Evolutionary conservation across 2,113 vertebrate species (phyloP), one percentile per base, ranked within the genome.

Genomic region (Jacana jacana): DNA sequence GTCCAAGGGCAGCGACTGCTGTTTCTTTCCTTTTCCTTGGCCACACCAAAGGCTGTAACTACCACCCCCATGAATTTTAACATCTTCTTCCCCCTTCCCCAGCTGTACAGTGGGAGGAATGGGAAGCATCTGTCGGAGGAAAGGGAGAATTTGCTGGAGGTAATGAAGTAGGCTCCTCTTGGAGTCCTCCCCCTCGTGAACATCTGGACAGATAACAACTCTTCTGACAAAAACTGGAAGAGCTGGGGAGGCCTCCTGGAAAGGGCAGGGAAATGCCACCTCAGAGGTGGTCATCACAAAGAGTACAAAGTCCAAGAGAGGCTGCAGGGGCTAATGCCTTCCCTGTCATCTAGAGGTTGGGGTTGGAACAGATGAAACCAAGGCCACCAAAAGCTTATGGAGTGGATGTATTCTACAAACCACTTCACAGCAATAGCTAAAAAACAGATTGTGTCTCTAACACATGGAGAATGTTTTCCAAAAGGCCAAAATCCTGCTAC

Each of bases 151-250:
- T 91, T 87, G 66, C 80, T 89, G 51, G 82, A 95, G 81, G 85
- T 93, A 93, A 94, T 89, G 89, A 95, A 88, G 80, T 95, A 81
- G 40, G 54, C 23, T 91, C 23, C 37, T 87, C 44, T 81, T 49
- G 51, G 69, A 96, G 66, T 96, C 91, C 95, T 96, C 96, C 96
- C 95, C 63, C 80, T 95, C 7, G 0, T n/a, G 70, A 97, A 93
- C 92, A 96, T 94, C 93, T 95, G 95, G 93, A 75, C 72, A 86
- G 95, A 96, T 94, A 97, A 92, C 61, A 82, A 39, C 44, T 63
- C 69, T 91, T 93, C 79, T 2, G 46, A 91, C 90, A 90, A 90
- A 91, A 75, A 37, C 13, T 85, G 82, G 70, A 81, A 78, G 82
- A 82, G 49, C 35, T 0, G 0, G 42, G n/a, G 55, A 91, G 70